Conservation (phyloP, 2,113 vertebrate genomes). For the Dicerorhinus sumatrensis region DNA sequence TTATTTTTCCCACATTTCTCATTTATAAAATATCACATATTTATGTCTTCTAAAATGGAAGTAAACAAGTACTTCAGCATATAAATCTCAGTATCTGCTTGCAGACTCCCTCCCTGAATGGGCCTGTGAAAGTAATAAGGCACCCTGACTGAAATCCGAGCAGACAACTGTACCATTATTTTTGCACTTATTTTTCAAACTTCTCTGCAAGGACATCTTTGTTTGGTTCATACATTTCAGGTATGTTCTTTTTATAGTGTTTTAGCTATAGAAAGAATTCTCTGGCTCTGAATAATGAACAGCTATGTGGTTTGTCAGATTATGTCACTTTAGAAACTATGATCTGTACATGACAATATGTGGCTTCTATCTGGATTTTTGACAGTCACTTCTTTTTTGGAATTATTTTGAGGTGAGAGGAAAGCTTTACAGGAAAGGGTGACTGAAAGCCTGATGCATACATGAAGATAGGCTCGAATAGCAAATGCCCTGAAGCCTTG, state of each 20-base stretch:
- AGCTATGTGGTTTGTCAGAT: constrained; percentile 34
- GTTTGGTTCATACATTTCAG: constrained; percentile 25
- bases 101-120: neutral
- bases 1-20: constrained; percentile 37
- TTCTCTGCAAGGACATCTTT: constrained; percentile 43
- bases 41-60: constrained; percentile 8
- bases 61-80: neutral
- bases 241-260: constrained; percentile 33
- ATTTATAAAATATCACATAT: constrained; percentile 15
- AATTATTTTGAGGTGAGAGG: constrained; percentile 35
- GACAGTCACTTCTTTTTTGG: neutral
- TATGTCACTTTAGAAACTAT: constrained; percentile 55
- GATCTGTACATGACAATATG: constrained; percentile 36
- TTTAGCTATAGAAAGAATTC: constrained; percentile 35
- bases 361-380: neutral
- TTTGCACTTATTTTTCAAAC: constrained; percentile 26
- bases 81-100: constrained; percentile 14
- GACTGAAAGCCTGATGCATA: neutral
- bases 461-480: neutral
- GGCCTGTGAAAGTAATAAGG: neutral
- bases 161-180: neutral
- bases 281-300: constrained; percentile 33
- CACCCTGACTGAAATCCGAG: neutral
- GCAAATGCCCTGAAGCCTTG: neutral
- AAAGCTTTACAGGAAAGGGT: neutral